Evolutionary conservation across 35 echinoderm and acorn worm genomes (phyloP), one percentile per base, ranked within the genome.

Genomic region (Ophiothrix spiculata): DNA sequence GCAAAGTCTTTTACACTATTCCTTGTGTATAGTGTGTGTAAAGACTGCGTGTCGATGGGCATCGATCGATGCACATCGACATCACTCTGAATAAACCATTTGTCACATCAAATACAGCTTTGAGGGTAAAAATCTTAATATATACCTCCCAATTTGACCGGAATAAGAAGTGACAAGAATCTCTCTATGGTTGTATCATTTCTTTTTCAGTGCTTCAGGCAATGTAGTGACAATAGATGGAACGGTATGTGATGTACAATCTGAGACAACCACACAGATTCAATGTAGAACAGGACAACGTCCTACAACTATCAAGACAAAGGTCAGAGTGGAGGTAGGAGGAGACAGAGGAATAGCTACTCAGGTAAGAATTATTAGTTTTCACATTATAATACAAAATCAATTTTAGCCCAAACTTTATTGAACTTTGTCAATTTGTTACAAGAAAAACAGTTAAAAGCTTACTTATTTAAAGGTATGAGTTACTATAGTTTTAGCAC

Each of bases 161-260:
- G n/a, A n/a, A n/a, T n/a, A n/a, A n/a, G n/a, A n/a, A n/a, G n/a
- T n/a, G n/a, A n/a, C n/a, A n/a, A n/a, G n/a, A n/a, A n/a, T n/a
- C n/a, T n/a, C n/a, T n/a, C n/a, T n/a, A n/a, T n/a, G n/a, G n/a
- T n/a, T n/a, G n/a, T n/a, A n/a, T 28, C 23, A 12, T 23, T 31
- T 31, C 32, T 83, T 29, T 17, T 19, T 23, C 45, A 97, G 94
- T 83, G 86, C 87, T 41, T 90, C 91, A 34, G 95, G 88, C 21
- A 98, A 98, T 40, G 32, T 40, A n/a, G 95, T 98, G 31, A 91
- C 95, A 15, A 94, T 98, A 39, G 91, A 79, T 75, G 95, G 95
- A 11, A 88, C 95, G 0, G 13, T 35, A n/a, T 98, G 95, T 75
- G 56, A 38, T 12, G 64, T 98, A 39, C 37, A 79, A 36, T 86